Evolutionary conservation across 2,797 vertebrate species (phyloP).

Genomic region (Pipistrellus pygmaeus): DNA sequence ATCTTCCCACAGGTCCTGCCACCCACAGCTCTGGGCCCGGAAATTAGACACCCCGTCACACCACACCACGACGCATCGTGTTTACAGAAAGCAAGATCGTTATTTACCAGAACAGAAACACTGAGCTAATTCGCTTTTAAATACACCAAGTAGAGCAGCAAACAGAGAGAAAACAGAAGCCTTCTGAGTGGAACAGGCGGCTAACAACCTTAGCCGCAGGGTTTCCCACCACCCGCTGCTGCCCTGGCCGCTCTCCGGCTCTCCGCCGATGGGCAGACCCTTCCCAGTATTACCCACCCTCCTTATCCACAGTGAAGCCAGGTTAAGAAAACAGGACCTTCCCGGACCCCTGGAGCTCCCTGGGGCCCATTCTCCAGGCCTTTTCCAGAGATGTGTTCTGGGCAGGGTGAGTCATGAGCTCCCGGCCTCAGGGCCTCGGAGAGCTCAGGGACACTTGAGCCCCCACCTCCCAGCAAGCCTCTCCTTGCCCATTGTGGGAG

Average conservation of each 20-base stretch:
- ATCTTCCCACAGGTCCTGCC: neutral
- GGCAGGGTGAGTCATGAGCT: conserved; percentile 62
- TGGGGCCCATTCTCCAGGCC: conserved; percentile 57
- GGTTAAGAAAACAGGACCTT: conserved; percentile 65
- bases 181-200: neutral
- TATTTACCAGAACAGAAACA: conserved; percentile 80
- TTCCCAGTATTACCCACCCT: neutral
- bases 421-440: neutral
- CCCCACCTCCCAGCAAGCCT: neutral
- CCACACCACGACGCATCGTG: conserved; percentile 42
- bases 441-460: neutral
- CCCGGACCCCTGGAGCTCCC: conserved; percentile 61
- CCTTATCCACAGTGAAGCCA: conserved; percentile 28
- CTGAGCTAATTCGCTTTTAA: conserved; percentile 70
- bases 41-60: conserved; percentile 59
- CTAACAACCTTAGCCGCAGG: neutral
- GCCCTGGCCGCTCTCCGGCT: neutral
- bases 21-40: neutral
- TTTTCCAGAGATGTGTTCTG: conserved; percentile 63
- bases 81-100: conserved; percentile 74
- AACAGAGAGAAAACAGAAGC: conserved; percentile 55
- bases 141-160: conserved; percentile 60
- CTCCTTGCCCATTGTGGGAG: conserved; percentile 19
- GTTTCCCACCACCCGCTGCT: neutral
- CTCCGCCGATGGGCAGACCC: neutral